Evolutionary conservation across 2,113 vertebrate genomes (phyloP).

Genomic region (Dinomys branickii): DNA sequence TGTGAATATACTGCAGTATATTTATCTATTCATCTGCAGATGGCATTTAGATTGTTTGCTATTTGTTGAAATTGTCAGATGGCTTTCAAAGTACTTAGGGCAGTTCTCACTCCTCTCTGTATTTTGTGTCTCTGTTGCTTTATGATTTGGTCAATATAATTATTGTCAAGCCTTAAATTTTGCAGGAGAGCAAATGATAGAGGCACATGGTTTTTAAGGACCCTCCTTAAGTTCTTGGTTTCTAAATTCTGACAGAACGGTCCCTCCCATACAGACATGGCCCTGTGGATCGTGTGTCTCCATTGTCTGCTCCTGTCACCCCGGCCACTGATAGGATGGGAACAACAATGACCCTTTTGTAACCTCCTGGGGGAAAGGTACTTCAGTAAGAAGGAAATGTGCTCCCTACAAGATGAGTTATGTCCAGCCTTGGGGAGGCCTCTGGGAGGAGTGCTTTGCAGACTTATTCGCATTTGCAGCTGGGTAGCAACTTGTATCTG

Average conservation of each 20-base stretch:
- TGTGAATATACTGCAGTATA: neutral
- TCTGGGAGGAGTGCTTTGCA: neutral
- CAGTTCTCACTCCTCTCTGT: neutral
- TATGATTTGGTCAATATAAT: neutral
- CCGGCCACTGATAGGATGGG: neutral
- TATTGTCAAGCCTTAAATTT: neutral
- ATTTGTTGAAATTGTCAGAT: neutral
- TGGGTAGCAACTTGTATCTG: neutral
- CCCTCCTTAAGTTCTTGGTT: neutral
- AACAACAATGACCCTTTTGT: rapidly evolving
- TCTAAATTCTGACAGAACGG: neutral
- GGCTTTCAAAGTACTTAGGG: neutral
- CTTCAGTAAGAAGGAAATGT: no score
- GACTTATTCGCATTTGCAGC: neutral
- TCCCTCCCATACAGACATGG: neutral
- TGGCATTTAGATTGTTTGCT: neutral
- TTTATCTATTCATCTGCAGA: neutral
- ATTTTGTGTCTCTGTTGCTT: neutral
- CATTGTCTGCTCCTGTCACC: rapidly evolving
- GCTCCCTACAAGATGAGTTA: neutral
- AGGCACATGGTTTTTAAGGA: neutral
- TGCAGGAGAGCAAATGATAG: neutral
- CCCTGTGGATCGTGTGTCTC: rapidly evolving
- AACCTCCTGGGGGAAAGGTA: neutral
- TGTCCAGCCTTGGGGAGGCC: neutral